Evolutionary conservation across 2,113 vertebrate species (phyloP).

Genomic region (Myodes glareolus): DNA sequence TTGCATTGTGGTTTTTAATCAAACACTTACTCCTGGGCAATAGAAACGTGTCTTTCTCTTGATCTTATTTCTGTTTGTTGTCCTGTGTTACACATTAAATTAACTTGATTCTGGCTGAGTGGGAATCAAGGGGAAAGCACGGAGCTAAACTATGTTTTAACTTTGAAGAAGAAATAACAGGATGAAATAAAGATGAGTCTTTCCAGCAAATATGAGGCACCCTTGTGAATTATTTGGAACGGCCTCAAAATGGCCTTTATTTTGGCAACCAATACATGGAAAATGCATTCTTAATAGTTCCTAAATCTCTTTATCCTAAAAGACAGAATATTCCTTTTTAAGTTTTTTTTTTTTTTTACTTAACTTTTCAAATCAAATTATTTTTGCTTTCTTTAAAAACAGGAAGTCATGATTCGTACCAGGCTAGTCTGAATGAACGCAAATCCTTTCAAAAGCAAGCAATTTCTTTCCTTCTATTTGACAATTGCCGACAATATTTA

Average conservation of each 20-base stretch:
- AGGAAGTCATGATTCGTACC: conserved; percentile 21
- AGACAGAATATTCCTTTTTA: neutral
- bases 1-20: conserved; percentile 10
- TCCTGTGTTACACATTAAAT: neutral
- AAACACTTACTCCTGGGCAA: conserved; percentile 30
- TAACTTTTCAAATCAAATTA: conserved; percentile 38
- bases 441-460: neutral
- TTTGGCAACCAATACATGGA: conserved; percentile 39
- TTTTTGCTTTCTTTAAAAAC: conserved; percentile 47
- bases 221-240: neutral
- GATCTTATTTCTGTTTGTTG: neutral
- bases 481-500: neutral
- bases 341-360: neutral
- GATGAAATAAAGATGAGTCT: conserved; percentile 18
- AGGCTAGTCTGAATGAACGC: conserved; percentile 2
- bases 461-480: neutral
- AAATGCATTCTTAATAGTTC: conserved; percentile 28
- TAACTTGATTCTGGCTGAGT: neutral
- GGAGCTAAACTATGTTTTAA: conserved; percentile 18
- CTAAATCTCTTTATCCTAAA: conserved; percentile 21
- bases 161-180: conserved; percentile 52
- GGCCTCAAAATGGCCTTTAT: conserved; percentile 21
- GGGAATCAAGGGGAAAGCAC: conserved; percentile 25
- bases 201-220: conserved; percentile 17
- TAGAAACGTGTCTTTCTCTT: neutral